Evolutionary conservation across 2,888 invertebrate genomes (phyloP), one percentile per base, ranked within the genome.

Genomic region (Punctoribates punctum): DNA sequence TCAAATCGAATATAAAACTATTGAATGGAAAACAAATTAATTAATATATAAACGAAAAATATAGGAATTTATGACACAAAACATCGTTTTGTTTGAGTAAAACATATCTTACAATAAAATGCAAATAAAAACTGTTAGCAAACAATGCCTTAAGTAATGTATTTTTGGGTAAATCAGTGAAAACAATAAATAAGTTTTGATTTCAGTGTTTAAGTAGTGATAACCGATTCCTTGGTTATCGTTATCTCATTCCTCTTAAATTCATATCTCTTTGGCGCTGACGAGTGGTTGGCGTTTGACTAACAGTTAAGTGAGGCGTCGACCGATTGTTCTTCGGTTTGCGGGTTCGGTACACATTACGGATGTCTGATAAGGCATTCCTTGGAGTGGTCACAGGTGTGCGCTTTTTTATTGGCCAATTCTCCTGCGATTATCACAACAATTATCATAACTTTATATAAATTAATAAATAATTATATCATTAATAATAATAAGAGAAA

Each of bases 351-450:
- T 74, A 54, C 1, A 51, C 23, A 34, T 74, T 74, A 1, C 42
- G 34, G 38, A 57, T 51, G 17, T 60, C 75, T 27, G 23, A 15
- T 20, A 67, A 67, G 15, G 62, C 67, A 11, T 23, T n/a, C 3
- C 38, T 17, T 17, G 17, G 23, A n/a, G 27, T 70, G 25, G 46
- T 34, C 65, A 27, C 65, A 25, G 65, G 62, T 42, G 65, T 75
- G 25, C 17, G 9, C 34, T 11, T 38, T n/a, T 48, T 75, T 75
- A 76, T 57, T 54, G 76, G 76, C 76, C 76, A 76, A 62, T 76
- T 76, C 57, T 76, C 76, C 73, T 76, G 34, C 11, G 9, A 11
- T 70, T 17, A 25, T 27, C 25, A 17, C 23, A 42, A 17, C 23
- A 42, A 23, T 70, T 42, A 70, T 70, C 42, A 70, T 70, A 20